Evolutionary conservation across 2,888 invertebrate genomes (phyloP), one percentile per base, ranked within the genome.

Genomic region (Resseliella maxima): DNA sequence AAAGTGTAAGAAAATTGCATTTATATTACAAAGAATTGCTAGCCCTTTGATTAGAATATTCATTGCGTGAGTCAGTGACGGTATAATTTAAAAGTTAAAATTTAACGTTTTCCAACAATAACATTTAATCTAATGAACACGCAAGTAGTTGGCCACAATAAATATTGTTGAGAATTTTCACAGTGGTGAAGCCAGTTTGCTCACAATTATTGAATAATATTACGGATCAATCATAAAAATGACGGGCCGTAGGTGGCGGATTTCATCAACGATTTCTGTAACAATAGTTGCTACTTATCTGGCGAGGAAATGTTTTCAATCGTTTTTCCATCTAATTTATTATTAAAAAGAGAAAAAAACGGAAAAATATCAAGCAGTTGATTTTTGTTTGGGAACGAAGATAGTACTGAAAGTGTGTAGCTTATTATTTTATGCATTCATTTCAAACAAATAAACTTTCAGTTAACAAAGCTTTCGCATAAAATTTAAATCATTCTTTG

Each of bases 361-460:
- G 31, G 12, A 24, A 24, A n/a, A 59, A 72, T 50, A 12, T 3
- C 27, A 31, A 27, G 27, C 24, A 0, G n/a, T n/a, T n/a, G n/a
- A n/a, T 35, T 72, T 21, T 31, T 0, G 15, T 72, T 72, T 72
- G 10, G 12, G 72, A 31, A 72, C 2, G 35, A 27, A 27, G 72
- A 72, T 31, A 72, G 72, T 15, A 8, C 59, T 72, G 15, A 72
- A 31, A 15, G 27, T 35, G 35, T 31, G 72, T 72, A 31, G 31
- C 31, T 72, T 72, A 72, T 31, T 72, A 35, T 72, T 31, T 72
- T 31, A 72, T 59, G 6, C 59, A 59, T n/a, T 72, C 31, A 72
- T 31, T 72, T 15, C 3, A 31, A 8, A 2, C 24, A 10, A 31
- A 72, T 72, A 18, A 15, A 31, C 72, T 31, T 72, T 72, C 72